Base-by-base conservation (phyloP, 2,888 invertebrate genomes). In the Gibbula magus region DNA sequence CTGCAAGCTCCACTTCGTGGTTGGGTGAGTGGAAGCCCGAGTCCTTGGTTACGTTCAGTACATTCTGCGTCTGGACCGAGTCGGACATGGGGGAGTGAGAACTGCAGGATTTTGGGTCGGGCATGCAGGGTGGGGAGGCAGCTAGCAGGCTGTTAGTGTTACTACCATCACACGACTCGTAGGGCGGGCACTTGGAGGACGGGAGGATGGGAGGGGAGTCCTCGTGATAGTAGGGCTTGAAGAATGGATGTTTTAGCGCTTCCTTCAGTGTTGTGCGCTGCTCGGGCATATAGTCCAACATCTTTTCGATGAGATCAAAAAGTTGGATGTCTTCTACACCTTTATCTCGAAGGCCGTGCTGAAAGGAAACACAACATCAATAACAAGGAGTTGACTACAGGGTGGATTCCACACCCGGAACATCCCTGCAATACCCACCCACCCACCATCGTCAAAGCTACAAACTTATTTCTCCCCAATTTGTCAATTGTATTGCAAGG, bases 281-380 rank as follows among this genome's bases (percentile, higher is more conserved):
- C 83, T 96, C 94, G 39, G 99, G 99, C 93, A 99, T 98, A 94
- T 99, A 99, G 89, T 98, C 98, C 92, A 99, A 94, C 99, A 99
- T 99, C 93, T 96, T 95, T 90, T 96, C 95, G 88, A 99, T 96
- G 92, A 99, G 94, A 93, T 99, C 98, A 93, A 99, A 99, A 91
- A 99, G 94, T 92, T 97, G 96, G 84, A 96, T 95, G 93, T 99
- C 97, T 91, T 99, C 99, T 87, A 96, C 96, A 89, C 96, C 96
- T 88, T 97, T 97, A 90, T 95, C 95, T 91, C 96, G 95, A 93
- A 97, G 95, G 94, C 98, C 98, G 94, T 98, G 96, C 96, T 98
- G 95, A 79, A 94, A 94, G 79, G 78, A 84, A 80, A 56, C 18
- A 70, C 70, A 70, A 70, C 70, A 70, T 32, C 70, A 39, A 70